phyloP scores from a whole-genome alignment of 2,797 vertebrate species.

The Cuniculus paca region DNA sequence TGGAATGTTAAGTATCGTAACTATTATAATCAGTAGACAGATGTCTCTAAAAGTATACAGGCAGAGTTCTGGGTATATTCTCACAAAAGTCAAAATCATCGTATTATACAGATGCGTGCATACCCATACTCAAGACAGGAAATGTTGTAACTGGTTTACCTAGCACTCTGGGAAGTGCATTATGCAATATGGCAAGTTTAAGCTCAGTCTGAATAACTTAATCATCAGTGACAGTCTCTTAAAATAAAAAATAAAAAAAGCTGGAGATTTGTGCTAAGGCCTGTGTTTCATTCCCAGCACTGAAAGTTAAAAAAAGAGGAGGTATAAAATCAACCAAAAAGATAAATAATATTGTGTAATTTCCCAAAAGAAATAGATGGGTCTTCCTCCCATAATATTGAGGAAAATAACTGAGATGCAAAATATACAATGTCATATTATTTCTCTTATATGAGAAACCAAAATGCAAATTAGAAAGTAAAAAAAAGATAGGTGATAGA shows the following conservation, averaged over 20 bases:
- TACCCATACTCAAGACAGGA: background rate
- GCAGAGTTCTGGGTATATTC: background rate
- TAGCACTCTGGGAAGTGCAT: background rate
- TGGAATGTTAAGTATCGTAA: background rate
- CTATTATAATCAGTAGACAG: background rate
- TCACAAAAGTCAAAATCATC: background rate
- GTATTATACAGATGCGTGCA: background rate
- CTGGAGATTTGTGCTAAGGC: background rate
- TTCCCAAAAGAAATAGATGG: background rate
- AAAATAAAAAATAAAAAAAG: too few species aligned
- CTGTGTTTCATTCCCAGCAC: background rate
- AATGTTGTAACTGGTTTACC: too few species aligned
- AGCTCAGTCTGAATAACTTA: too few species aligned
- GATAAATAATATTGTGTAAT: background rate
- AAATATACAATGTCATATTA: too few species aligned
- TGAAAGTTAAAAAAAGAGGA: background rate
- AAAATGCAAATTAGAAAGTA: background rate
- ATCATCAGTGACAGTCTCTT: background rate
- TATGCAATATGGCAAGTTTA: background rate
- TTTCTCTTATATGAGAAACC: background rate
- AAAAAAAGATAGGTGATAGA: background rate
- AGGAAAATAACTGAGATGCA: background rate
- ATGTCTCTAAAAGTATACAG: background rate
- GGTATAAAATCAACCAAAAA: background rate
- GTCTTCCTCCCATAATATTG: background rate